phyloP scores from a whole-genome alignment of 2,888 invertebrate genomes.

The Brachynemurus nebulosus region DNA sequence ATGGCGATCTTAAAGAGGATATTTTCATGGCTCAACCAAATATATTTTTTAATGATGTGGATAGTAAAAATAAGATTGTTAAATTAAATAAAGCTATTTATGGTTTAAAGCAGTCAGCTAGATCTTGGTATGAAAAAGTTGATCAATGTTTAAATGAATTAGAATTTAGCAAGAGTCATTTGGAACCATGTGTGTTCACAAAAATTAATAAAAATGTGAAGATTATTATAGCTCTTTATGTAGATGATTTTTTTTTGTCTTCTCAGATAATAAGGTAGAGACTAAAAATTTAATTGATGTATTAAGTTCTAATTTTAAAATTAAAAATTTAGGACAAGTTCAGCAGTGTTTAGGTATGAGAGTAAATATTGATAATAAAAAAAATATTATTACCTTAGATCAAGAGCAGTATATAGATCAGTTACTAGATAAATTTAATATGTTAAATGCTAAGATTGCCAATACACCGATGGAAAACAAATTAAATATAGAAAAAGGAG shows the following conservation, averaged over 20 bases:
- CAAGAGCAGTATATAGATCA: constrained; percentile 14
- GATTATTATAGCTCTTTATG: constrained; percentile 16
- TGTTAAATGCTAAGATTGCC: constrained; percentile 14
- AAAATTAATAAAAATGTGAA: constrained; percentile 12
- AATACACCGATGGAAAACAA: constrained; percentile 17
- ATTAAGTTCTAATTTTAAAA: constrained; percentile 16
- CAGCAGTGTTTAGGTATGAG: constrained; percentile 18
- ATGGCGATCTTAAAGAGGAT: constrained; percentile 18
- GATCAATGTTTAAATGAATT: background rate
- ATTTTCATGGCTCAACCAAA: constrained; percentile 18
- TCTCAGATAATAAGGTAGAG: constrained; percentile 13
- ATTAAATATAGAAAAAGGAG: constrained; percentile 8
- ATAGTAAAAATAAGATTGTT: too few species aligned
- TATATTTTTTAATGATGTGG: constrained; percentile 11
- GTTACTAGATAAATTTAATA: too few species aligned
- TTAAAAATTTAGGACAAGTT: constrained; percentile 18
- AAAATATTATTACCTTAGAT: constrained; percentile 14
- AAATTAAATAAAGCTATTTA: constrained; percentile 6
- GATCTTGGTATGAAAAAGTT: constrained; percentile 10
- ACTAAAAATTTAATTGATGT: constrained; percentile 11
- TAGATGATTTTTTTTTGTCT: constrained; percentile 19
- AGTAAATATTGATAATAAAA: constrained; percentile 13
- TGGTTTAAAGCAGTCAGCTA: constrained; percentile 10
- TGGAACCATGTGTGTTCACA: constrained; percentile 13
- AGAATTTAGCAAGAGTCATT: constrained; percentile 1